Evolutionary conservation across 2,113 vertebrate species (phyloP), one percentile per base, ranked within the genome.

Genomic region (Conger conger): DNA sequence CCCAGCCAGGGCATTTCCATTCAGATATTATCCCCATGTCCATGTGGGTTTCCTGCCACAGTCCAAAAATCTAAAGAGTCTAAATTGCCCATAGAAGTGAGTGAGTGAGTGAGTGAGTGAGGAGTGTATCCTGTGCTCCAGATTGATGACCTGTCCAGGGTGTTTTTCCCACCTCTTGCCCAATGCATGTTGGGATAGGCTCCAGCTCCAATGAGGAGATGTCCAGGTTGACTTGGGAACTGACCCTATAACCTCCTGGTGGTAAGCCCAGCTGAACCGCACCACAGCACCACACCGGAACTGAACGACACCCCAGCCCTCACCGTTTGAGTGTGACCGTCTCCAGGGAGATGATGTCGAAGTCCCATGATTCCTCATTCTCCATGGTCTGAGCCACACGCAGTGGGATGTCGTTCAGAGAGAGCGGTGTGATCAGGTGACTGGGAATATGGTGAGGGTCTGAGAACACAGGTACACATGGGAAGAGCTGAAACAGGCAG

Each of bases 341-440:
- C 93, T 99, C 98, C 89, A 99, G 93, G 89, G 96, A 96, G 93
- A 99, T 97, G 89, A 99, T 96, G 91, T 98, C 93, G 84, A 99
- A 99, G 91, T 99, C 98, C 98, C 98, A 99, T 6, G 93, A 93
- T 27, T 98, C 96, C 83, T 97, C 98, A 5, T 96, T 96, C 88
- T 99, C 98, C 96, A 99, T 97, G 27, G 96, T 97, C 91, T 94
- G 91, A 63, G 97, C 95, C 76, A 99, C 96, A 83, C 91, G 95
- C 2, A 97, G 95, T 0, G 98, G 97, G 84, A 99, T 94, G 86
- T 98, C 97, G 0, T 95, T 96, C 80, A 98, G 93, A 11, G 96
- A 96, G 82, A 96, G 91, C 9, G 97, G 96, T 40, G 93, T 93
- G 86, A 93, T 93, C 88, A 96, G 82, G 86, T 93, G 94, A 90